Base-by-base conservation (phyloP, 2,113 vertebrate genomes). In the Caloenas nicobarica region DNA sequence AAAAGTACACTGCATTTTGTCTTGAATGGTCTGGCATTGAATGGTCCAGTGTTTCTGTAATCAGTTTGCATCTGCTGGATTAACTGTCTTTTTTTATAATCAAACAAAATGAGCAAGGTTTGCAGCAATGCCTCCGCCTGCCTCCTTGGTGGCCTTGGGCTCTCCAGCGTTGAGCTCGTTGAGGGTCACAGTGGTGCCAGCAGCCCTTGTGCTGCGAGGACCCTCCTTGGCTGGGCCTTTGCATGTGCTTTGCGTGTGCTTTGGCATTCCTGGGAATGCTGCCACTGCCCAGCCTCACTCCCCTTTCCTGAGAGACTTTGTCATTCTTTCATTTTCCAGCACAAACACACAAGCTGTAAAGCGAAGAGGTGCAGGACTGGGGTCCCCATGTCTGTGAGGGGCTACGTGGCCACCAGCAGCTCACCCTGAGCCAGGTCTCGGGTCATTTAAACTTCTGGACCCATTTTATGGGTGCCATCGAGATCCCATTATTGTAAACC, bases 171-270 rank as follows among this genome's bases (percentile, higher is more conserved):
- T 81, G 40, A 71, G 26, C 34, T 79, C 48, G 14, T 26, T 48
- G 68, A 81, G 31, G 19, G 28, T 72, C 1, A 0, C 36, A 88
- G 79, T 38, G 28, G 8, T 9, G 38, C 53, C 1, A 12, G 0
- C 1, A 3, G 21, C 38, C 17, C n/a, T 54, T 0, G 1, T 23
- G 13, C 19, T 0, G 0, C 2, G 2, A 77, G 44, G 36, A 88
- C 11, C 21, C 23, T 69, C 13, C 56, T 54, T 0, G 5, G 12
- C 10, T 34, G 33, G 51, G 26, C 0, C 0, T 72, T 70, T 80
- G 13, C 18, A 4, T 4, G 17, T 38, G 29, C 0, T 76, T 70
- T 82, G 16, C 18, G 3, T 4, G 17, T 38, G 29, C 29, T 86
- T 38, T 0, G 0, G 40, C 4, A 0, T 73, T 89, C 29, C 68